Evolutionary conservation across 2,888 invertebrate species (phyloP).

Genomic region (Bugula neritina): DNA sequence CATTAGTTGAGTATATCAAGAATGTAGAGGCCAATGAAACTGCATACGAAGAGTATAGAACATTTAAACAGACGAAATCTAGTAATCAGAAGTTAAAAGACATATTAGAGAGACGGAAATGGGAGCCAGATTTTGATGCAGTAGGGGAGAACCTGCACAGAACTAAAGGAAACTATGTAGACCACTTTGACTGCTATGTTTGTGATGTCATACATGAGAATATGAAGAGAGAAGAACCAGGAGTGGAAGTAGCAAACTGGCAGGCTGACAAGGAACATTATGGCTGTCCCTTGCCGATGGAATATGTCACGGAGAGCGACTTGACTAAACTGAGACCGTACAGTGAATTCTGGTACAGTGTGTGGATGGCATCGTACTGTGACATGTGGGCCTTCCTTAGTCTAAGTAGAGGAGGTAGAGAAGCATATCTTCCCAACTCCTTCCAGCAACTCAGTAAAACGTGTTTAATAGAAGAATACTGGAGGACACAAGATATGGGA

Average conservation of each 20-base stretch:
- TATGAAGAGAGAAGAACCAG: constrained; percentile 35
- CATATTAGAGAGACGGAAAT: constrained; percentile 55
- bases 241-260: constrained; percentile 32
- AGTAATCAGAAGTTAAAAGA: constrained; percentile 55
- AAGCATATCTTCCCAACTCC: background rate
- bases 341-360: constrained; percentile 6
- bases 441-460: background rate
- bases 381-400: background rate
- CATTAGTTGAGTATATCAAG: constrained; percentile 61
- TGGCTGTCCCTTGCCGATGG: constrained; percentile 56
- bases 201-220: constrained; percentile 60
- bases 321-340: background rate
- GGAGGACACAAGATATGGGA: background rate
- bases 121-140: constrained; percentile 51
- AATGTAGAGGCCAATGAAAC: constrained; percentile 60
- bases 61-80: constrained; percentile 61
- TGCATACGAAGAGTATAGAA: constrained; percentile 64
- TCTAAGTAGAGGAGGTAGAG: constrained; percentile 1
- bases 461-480: background rate
- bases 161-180: constrained; percentile 55
- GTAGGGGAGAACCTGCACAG: background rate
- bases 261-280: constrained; percentile 53
- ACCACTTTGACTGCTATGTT: constrained; percentile 67
- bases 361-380: constrained; percentile 22
- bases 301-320: constrained; percentile 33